Base-by-base conservation (phyloP, 2,113 vertebrate species). In the Potamarius usumacintae region DNA sequence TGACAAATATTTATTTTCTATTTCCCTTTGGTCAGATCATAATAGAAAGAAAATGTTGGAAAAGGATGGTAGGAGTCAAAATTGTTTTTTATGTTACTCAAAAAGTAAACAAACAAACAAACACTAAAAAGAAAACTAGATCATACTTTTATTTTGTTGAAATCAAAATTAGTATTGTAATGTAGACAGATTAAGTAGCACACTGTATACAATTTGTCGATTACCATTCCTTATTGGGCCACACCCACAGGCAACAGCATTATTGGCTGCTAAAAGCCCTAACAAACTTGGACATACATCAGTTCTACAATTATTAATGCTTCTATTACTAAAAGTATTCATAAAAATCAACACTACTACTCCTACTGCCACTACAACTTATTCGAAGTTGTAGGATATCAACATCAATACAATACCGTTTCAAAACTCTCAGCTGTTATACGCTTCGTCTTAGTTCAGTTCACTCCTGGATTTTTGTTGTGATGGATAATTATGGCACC, bases 401-500 rank as follows among this genome's bases (percentile, higher is more conserved):
- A 74, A 9, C 15, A 15, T 30, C 3, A 74, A 2, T 50, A 76
- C 10, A 2, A 48, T 22, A 52, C 48, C 8, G 6, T 50, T 52
- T 50, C 9, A 48, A 74, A 74, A 48, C 15, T 9, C 18, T 3
- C 5, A 74, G 18, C 14, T 7, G 12, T 82, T 14, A 34, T 52
- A 11, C n/a, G 50, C 4, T 11, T 57, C 34, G 48, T 74, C 48
- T 65, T 79, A 57, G 20, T 65, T 57, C 74, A 62, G 14, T 72
- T 87, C n/a, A 81, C 82, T 80, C 20, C 71, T 55, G 62, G 27
- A 58, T 80, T 58, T 50, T 42, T 34, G 18, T 20, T 55, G 58
- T 85, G 25, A 15, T 67, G 30, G 34, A 17, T 80, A 82, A 74
- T 87, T 85, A 82, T 25, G 52, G 27, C 20, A 79, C 25, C 53